phyloP scores from a whole-genome alignment of 2,797 vertebrate species.

The Uromys caudimaculatus region DNA sequence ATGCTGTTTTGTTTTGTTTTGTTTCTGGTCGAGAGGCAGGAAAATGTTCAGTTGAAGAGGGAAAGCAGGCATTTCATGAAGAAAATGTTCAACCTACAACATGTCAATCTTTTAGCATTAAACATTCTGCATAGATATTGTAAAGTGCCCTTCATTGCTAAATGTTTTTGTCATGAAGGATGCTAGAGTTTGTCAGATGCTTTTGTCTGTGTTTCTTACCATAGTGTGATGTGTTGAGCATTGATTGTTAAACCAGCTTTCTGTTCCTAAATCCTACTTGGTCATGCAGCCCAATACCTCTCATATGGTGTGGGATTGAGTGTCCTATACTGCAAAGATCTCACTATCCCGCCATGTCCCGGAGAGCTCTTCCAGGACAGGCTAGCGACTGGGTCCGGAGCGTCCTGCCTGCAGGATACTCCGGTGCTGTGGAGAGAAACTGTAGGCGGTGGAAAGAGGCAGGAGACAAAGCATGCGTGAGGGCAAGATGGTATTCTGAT shows the following conservation, averaged over 20 bases:
- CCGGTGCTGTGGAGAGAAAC: no score
- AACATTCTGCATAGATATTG: neutral
- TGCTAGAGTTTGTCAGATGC: neutral
- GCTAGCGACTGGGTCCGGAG: no score
- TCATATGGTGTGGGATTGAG: neutral
- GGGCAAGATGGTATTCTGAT: no score
- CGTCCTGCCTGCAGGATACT: no score
- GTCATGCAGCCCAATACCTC: neutral
- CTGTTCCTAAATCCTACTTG: neutral
- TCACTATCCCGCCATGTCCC: no score
- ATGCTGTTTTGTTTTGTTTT: neutral
- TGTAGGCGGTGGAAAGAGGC: no score
- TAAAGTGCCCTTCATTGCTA: neutral
- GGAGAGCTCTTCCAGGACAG: no score
- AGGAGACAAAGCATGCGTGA: no score
- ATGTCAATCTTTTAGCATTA: neutral
- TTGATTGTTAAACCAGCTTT: conserved; percentile 4
- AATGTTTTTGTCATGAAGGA: neutral
- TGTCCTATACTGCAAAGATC: no score
- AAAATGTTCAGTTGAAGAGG: neutral
- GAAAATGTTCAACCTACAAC: neutral
- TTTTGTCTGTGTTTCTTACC: conserved; percentile 1
- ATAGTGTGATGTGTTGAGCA: neutral
- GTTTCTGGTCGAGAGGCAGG: neutral
- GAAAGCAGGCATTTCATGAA: neutral